These are phyloP conservation scores for Alca torda DNA, from an alignment of 2,797 vertebrate genomes.

Conservation along the genomic window DNA sequence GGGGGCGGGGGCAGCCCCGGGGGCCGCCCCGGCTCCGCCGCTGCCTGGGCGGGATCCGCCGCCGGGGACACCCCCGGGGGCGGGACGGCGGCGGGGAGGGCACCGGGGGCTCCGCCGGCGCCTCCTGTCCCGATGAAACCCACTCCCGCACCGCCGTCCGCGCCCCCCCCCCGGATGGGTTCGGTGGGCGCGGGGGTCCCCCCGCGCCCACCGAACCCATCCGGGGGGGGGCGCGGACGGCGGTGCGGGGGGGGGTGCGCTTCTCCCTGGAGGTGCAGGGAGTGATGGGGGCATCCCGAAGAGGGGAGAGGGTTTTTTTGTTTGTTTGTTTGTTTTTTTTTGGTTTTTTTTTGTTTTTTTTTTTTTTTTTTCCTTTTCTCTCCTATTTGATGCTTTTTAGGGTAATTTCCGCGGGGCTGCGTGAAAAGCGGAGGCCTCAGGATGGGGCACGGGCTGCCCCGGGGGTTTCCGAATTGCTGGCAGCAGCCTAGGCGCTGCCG, in stretches of 20 bases:
- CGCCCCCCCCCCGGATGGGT: background rate
- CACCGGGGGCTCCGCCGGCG: background rate
- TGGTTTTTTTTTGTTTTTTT: too few species aligned
- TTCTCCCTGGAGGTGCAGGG: too few species aligned
- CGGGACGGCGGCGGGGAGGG: slow-evolving; percentile 44
- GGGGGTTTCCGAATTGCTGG: background rate
- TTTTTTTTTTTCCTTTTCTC: too few species aligned
- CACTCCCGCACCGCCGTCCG: too few species aligned
- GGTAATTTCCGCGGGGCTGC: background rate
- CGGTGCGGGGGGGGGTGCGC: too few species aligned
- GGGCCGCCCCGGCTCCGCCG: slow-evolving; percentile 71
- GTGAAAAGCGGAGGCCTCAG: background rate
- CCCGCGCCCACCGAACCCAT: too few species aligned
- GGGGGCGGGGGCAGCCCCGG: slow-evolving; percentile 57
- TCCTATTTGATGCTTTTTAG: background rate
- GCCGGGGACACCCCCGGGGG: slow-evolving; percentile 72
- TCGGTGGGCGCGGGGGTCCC: background rate
- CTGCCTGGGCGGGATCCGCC: slow-evolving; percentile 72
- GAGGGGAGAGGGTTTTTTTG: background rate
- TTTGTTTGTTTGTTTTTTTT: too few species aligned
- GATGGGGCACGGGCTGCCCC: background rate
- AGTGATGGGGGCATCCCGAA: background rate
- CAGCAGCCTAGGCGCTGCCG: background rate
- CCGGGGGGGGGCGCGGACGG: too few species aligned
- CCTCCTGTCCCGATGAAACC: background rate